Percentiles rank a stretch among this genome's conserved stretches.
These are phyloP conservation scores for Acromyrmex heyeri DNA, from an alignment of 1,140 invertebrate species.

Conservation along the genomic window DNA sequence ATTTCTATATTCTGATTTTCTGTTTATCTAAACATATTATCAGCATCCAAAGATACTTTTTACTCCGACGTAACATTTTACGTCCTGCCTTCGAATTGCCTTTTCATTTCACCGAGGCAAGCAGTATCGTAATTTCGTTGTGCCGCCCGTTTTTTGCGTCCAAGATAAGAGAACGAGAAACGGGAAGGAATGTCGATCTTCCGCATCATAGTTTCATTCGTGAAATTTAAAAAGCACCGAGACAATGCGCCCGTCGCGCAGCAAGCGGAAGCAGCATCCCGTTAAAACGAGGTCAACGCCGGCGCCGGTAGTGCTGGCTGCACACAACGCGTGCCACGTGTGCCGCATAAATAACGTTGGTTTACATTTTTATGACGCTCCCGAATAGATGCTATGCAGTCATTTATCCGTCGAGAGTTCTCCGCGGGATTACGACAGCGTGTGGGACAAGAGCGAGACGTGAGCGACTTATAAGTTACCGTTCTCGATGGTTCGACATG, in stretches of 20 bases:
- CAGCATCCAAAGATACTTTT: background rate
- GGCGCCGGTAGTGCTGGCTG: constrained; percentile 49
- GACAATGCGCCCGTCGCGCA: constrained; percentile 30
- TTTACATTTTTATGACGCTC: constrained; percentile 80
- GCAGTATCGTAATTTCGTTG: constrained; percentile 17
- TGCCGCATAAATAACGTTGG: constrained; percentile 79
- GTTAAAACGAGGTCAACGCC: constrained; percentile 72
- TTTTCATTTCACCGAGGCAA: background rate
- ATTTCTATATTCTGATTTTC: constrained; percentile 13
- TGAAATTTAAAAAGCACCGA: constrained; percentile 43
- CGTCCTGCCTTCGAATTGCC: background rate
- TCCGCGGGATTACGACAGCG: constrained; percentile 44
- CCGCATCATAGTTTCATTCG: constrained; percentile 8
- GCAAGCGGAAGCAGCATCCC: constrained; percentile 74
- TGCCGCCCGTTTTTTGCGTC: too few species aligned
- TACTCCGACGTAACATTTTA: background rate
- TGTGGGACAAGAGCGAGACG: background rate
- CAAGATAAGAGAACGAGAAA: background rate
- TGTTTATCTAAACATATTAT: constrained; percentile 20
- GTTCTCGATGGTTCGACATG: background rate
- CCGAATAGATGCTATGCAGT: constrained; percentile 60
- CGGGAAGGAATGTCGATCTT: constrained; percentile 19
- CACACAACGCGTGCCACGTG: constrained; percentile 62
- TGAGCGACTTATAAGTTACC: background rate
- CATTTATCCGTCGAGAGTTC: constrained; percentile 61